Conservation (phyloP, 2,888 invertebrate species). For the Drosophila limbata region DNA sequence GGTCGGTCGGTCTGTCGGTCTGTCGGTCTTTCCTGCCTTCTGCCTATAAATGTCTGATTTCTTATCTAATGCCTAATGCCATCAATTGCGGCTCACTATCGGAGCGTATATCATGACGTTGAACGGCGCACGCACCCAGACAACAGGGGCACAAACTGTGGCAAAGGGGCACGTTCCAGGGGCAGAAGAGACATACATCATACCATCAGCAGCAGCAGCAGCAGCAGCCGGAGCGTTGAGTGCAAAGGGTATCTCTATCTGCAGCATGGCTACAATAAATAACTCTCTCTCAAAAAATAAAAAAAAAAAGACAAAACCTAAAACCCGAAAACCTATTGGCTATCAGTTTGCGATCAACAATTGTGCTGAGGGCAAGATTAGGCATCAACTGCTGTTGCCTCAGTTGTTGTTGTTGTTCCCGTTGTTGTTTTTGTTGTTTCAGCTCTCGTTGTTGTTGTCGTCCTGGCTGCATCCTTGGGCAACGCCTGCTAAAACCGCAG, state of each 20-base stretch:
- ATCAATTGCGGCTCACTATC: slow-evolving; percentile 78
- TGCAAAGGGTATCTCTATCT: slow-evolving; percentile 70
- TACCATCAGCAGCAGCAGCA: slow-evolving; percentile 30
- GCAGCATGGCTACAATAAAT: slow-evolving; percentile 62
- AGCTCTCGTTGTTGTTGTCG: slow-evolving; percentile 17
- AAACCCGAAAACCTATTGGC: slow-evolving; percentile 47
- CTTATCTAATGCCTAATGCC: slow-evolving; percentile 83
- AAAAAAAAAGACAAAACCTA: slow-evolving; percentile 8
- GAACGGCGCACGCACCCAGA: slow-evolving; percentile 53
- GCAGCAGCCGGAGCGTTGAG: slow-evolving; percentile 20
- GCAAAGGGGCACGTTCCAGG: slow-evolving; percentile 11
- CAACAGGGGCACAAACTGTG: not conserved
- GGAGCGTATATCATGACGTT: slow-evolving; percentile 70
- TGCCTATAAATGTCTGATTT: slow-evolving; percentile 80
- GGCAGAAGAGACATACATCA: slow-evolving; percentile 53
- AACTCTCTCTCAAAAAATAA: slow-evolving; percentile 27
- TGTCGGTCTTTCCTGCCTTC: slow-evolving; percentile 24
- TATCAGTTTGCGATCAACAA: slow-evolving; percentile 70
- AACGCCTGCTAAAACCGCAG: slow-evolving; percentile 49
- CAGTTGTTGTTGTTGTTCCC: slow-evolving; percentile 9
- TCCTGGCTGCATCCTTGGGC: slow-evolving; percentile 51
- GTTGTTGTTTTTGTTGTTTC: slow-evolving; percentile 23
- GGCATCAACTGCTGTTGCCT: slow-evolving; percentile 33
- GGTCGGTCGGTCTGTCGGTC: slow-evolving; percentile 16
- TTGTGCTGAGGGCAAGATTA: slow-evolving; percentile 63